Evolutionary conservation across 2,797 vertebrate genomes (phyloP).

Genomic region (Lacerta bilineata): DNA sequence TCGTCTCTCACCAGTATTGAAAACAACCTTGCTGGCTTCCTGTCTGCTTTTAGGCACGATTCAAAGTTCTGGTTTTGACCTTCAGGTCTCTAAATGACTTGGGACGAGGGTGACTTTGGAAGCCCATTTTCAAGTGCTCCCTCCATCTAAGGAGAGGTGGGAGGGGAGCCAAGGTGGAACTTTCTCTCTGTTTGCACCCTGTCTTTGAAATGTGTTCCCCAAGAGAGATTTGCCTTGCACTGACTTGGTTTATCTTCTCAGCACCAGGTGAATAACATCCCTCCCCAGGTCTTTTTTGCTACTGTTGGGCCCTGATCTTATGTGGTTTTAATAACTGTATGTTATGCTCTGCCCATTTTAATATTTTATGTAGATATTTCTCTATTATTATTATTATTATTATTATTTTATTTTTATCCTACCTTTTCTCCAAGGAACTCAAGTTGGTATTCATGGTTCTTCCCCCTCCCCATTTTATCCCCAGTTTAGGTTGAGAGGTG

Average conservation of each 20-base stretch:
- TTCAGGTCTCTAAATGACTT: neutral
- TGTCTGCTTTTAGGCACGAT: neutral
- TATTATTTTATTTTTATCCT: too few species aligned
- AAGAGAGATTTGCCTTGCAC: neutral
- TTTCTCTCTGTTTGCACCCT: neutral
- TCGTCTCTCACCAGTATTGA: neutral
- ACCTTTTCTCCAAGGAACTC: too few species aligned
- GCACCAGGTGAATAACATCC: neutral
- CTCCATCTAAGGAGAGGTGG: neutral
- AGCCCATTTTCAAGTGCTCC: neutral
- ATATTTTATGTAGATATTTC: too few species aligned
- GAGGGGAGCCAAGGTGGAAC: neutral
- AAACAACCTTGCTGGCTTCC: neutral
- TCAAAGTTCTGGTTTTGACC: too few species aligned
- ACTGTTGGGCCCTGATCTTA: too few species aligned
- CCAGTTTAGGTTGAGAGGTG: too few species aligned
- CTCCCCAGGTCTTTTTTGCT: too few species aligned
- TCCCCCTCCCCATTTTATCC: too few species aligned
- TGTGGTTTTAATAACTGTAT: too few species aligned
- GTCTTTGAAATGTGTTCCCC: neutral
- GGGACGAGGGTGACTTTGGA: neutral
- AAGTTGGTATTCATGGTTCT: too few species aligned
- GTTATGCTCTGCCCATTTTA: too few species aligned
- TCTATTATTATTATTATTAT: too few species aligned
- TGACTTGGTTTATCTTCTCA: neutral